A percentile compares a stretch with the other conserved stretches of the same genome.
Evolutionary conservation across 2,888 invertebrate species (phyloP).

Genomic region (Phanerotoma sp.): DNA sequence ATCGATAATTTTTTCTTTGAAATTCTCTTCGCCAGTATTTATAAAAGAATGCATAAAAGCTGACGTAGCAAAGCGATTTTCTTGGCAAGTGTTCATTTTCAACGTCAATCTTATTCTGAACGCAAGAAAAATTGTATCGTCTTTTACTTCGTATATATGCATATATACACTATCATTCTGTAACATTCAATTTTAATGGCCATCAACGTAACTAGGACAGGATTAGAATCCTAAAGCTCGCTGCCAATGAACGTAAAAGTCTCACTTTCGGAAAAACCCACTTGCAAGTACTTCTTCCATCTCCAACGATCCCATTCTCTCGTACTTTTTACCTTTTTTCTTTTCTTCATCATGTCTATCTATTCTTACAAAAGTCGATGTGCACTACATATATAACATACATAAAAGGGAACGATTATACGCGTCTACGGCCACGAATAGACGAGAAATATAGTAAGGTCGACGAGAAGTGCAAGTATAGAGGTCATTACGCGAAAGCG

Average conservation of each 20-base stretch:
- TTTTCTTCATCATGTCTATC: constrained; percentile 6
- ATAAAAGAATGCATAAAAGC: too few species aligned
- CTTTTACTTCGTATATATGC: too few species aligned
- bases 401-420: constrained; percentile 19
- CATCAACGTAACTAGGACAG: constrained; percentile 21
- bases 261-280: constrained; percentile 10
- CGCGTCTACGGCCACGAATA: constrained; percentile 9
- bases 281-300: constrained; percentile 6
- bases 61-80: too few species aligned
- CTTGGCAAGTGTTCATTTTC: too few species aligned
- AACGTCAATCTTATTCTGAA: too few species aligned
- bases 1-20: too few species aligned
- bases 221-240: constrained; percentile 24
- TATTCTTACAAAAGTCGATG: constrained; percentile 9
- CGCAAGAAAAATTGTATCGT: too few species aligned
- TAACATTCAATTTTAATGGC: too few species aligned
- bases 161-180: too few species aligned
- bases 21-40: too few species aligned
- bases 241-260: constrained; percentile 14
- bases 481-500: constrained; percentile 22
- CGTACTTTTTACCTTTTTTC: constrained; percentile 4
- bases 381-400: constrained; percentile 4
- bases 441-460: constrained; percentile 1
- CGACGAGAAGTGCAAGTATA: constrained; percentile 3
- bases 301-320: constrained; percentile 17